Base-by-base conservation (phyloP, 2,113 vertebrate species). In the Pavo muticus region DNA sequence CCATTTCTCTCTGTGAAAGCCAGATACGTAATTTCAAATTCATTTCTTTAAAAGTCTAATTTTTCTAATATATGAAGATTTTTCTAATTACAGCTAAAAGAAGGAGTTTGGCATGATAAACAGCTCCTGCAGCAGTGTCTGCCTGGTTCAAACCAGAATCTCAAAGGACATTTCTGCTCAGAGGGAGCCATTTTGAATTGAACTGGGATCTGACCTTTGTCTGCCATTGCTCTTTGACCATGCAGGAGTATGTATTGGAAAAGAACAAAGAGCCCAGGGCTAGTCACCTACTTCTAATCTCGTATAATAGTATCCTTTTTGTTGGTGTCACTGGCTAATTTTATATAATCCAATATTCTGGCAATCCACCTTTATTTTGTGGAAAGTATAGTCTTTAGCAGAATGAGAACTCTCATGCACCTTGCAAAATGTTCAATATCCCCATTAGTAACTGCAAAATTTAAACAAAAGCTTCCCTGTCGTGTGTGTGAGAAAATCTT, bases 261-360 rank as follows among this genome's bases (percentile, higher is more conserved):
- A 35, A 44, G 40, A 27, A 14, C 32, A 75, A 45, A 45, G 52
- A 90, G 70, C 68, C 64, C n/a, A 39, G 27, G 82, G 32, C 42
- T 25, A 24, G 10, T 37, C 9, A 2, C 6, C 39, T 90, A 8
- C 65, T 27, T 63, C 6, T 23, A 29, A 56, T 40, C 65, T 86
- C 80, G 24, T 45, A 70, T 48, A 90, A 70, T 48, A 88, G 93
- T 23, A 17, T 21, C 9, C 68, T 69, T 80, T 70, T 56, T 90
- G 59, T 84, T 71, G 65, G 39, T 83, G 35, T 71, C 27, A 7
- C 37, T 15, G 2, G 10, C n/a, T n/a, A 3, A 18, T 74, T 76
- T 42, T 19, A 4, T 40, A 21, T 93, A 78, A 97, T 91, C 78
- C 48, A 32, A 30, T 78, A 50, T 52, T 71, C 64, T 93, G 77